Evolutionary conservation across 2,888 invertebrate species (phyloP), one percentile per base, ranked within the genome.

Genomic region (Dolichomitus sp.): DNA sequence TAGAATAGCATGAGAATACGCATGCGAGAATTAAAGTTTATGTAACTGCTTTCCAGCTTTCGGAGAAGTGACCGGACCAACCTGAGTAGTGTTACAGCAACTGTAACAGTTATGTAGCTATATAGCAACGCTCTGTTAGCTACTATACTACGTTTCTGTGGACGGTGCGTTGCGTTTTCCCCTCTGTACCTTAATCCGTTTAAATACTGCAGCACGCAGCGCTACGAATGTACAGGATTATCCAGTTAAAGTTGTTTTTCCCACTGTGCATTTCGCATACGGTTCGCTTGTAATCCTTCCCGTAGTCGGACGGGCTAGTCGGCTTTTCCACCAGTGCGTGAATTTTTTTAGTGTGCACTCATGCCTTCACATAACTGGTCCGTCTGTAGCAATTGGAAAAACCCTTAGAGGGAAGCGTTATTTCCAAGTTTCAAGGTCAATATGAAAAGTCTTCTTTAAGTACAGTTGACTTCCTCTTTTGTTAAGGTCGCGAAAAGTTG

Each of bases 31-130:
- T 68, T 81, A 74, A 73, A 81, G 73, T 81, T 81, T 78, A 81
- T 81, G 81, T 78, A 73, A 78, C 81, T 73, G 54, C 81, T 52
- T 81, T 81, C 73, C 77, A 81, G 77, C 77, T 78, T 78, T 76
- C 19, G 69, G 59, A 23, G 48, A 27, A 54, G 19, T 23, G 30
- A 73, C 45, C 30, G 45, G 66, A 72, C 66, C 77, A 40, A 30
- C 45, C 61, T 30, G 30, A 27, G 17, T 57, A 40, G n/a, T 57
- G 27, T 11, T 27, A 33, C 6, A 17, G 19, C 68, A 19, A 50
- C 65, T 40, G n/a, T 68, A 19, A 54, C 59, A 59, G 57, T 73
- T 73, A 40, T 61, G 77, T 50, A 19, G 17, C 23, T 70, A 59
- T 69, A 45, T 17, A 23, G 74, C 48, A 54, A 23, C 50, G 40